Base-by-base conservation (phyloP, 2,888 invertebrate genomes). In the Apodemia zela region DNA sequence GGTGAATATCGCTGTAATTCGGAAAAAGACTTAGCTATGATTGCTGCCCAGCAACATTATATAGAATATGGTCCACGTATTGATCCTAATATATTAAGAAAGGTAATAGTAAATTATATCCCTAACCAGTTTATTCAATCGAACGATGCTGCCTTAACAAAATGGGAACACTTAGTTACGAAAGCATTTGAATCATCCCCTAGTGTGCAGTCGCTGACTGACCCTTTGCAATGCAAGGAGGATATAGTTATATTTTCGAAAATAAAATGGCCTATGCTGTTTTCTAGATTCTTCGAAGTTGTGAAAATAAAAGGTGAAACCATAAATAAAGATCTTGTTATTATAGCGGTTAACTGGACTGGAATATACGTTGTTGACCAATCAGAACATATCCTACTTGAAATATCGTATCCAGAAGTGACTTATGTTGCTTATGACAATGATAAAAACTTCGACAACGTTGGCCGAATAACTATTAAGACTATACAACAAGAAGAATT, bases 331-430 rank as follows among this genome's bases (percentile, higher is more conserved):
- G 93, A 95, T 72, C 95, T 97, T 72, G 94, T 98, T 21, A 97
- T 99, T 63, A 95, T 99, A 68, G 98, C 98, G 3, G 95, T 99
- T 4, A 99, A 99, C 85, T 98, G 98, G 94, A 97, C 96, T 0
- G 98, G 98, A 2, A 94, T 98, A 62, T 98, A 96, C 77, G 95
- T 98, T 63, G 96, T 98, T 0, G 98, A 98, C 84, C 97, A 98
- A 82, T 94, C 96, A 73, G 98, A 98, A 82, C 96, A 97, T 81
- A 96, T 98, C 69, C 92, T 98, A 58, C 89, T 98, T 49, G 98
- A 98, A 90, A 89, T 96, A 72, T 94, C 96, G 8, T 99, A 96
- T 85, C 94, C 97, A 6, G 98, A 98, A 91, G 94, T 98, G 21
- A 94, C 95, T 0, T 95, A 95, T 63, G 95, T 98, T 61, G 93